Evolutionary conservation across 1,140 invertebrate genomes (phyloP).

Genomic region (Oppia nitens): DNA sequence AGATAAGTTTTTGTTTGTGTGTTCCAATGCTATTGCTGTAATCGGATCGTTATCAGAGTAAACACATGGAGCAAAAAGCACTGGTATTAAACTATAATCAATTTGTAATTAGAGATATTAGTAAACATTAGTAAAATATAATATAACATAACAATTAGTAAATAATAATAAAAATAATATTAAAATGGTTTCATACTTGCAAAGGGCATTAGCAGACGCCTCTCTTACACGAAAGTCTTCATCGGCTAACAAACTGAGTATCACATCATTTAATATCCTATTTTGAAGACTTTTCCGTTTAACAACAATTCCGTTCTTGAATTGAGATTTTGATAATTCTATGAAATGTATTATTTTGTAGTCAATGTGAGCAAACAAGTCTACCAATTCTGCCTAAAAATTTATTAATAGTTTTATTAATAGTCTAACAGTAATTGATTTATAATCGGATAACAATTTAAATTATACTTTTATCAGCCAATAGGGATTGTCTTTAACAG

Average conservation of each 20-base stretch:
- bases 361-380: neutral
- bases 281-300: neutral
- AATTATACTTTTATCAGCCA: slow-evolving; percentile 64
- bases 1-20: slow-evolving; percentile 16
- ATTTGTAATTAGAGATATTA: no score
- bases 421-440: slow-evolving; percentile 15
- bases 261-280: slow-evolving; percentile 34
- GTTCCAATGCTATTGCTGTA: slow-evolving; percentile 26
- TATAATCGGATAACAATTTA: slow-evolving; percentile 41
- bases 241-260: slow-evolving; percentile 48
- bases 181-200: no score
- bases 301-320: neutral
- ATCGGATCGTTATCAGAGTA: slow-evolving; percentile 30
- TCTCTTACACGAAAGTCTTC: slow-evolving; percentile 57
- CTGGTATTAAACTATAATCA: slow-evolving; percentile 17
- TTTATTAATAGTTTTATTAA: neutral
- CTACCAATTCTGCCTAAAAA: neutral
- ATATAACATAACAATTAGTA: neutral
- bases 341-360: slow-evolving; percentile 17
- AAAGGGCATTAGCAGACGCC: slow-evolving; percentile 45
- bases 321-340: slow-evolving; percentile 2
- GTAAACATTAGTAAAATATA: slow-evolving; percentile 22
- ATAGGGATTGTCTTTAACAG: slow-evolving; percentile 52
- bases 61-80: slow-evolving; percentile 27
- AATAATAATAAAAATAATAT: neutral